These are phyloP conservation scores for Thumatha senex DNA, from an alignment of 2,888 invertebrate genomes.

Conservation along the genomic window DNA sequence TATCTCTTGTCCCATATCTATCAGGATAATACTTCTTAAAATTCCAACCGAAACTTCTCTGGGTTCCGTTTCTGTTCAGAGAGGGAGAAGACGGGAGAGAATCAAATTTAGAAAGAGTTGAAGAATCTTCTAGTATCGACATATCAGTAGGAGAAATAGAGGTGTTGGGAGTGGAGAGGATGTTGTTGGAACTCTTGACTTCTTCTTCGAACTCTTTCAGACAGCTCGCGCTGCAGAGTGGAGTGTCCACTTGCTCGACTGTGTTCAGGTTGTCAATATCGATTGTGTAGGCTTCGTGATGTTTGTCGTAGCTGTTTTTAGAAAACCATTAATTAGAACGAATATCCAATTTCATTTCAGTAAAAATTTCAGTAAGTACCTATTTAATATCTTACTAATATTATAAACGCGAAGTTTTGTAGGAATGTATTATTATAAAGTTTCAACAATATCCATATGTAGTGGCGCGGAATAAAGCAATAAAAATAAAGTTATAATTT, in stretches of 20 bases:
- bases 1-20: constrained; percentile 33
- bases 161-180: constrained; percentile 50
- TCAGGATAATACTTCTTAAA: constrained; percentile 60
- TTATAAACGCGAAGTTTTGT: too few relatives aligned
- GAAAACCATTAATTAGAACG: too few relatives aligned
- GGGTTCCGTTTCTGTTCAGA: constrained; percentile 55
- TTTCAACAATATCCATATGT: too few relatives aligned
- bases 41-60: constrained; percentile 70
- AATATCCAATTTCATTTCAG: too few relatives aligned
- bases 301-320: constrained; percentile 84
- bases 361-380: too few relatives aligned
- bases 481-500: too few relatives aligned
- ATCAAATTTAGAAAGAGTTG: constrained; percentile 46
- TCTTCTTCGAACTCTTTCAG: constrained; percentile 75
- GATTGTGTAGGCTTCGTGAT: constrained; percentile 82
- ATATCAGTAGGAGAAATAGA: constrained; percentile 53
- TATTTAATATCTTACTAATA: too few relatives aligned
- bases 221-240: constrained; percentile 90
- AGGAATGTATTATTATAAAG: too few relatives aligned
- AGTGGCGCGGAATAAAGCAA: too few relatives aligned
- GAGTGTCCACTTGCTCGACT: constrained; percentile 87
- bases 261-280: constrained; percentile 86
- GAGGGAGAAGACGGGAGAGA: constrained; percentile 58
- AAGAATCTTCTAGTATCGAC: constrained; percentile 55
- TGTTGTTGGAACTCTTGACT: constrained; percentile 56